These are phyloP conservation scores for Xyrichtys novacula DNA, from an alignment of 2,797 vertebrate genomes.

Conservation along the genomic window DNA sequence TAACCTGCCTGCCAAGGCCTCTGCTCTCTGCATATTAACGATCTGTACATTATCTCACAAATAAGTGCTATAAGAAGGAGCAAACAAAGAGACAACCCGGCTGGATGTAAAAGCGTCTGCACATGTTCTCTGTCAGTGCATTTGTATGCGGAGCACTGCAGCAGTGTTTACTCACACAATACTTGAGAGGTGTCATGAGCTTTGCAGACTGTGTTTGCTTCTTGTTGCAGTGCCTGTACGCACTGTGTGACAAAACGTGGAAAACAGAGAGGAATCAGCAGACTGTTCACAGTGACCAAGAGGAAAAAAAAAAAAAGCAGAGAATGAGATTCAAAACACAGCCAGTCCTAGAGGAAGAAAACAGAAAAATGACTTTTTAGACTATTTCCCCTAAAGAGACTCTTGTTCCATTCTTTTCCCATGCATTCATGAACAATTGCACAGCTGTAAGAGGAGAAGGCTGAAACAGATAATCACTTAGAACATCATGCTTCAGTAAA, in stretches of 20 bases:
- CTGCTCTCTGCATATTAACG: conserved; percentile 28
- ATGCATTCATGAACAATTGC: conserved; percentile 6
- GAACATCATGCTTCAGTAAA: background rate
- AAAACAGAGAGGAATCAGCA: conserved; percentile 29
- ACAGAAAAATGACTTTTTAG: background rate
- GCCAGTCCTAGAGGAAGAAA: background rate
- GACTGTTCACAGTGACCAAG: conserved; percentile 29
- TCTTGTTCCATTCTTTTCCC: background rate
- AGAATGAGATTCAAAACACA: background rate
- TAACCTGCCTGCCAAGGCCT: conserved; percentile 18
- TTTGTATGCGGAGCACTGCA: conserved; percentile 35
- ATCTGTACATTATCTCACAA: conserved; percentile 26
- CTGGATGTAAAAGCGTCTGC: background rate
- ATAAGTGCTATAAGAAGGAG: conserved; percentile 1
- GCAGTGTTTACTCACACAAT: conserved; percentile 57
- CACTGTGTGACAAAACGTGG: conserved; percentile 46
- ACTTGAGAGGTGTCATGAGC: conserved; percentile 50
- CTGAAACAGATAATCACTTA: background rate
- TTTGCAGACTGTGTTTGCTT: conserved; percentile 50
- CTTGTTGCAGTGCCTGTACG: conserved; percentile 27
- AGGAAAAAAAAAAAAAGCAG: conserved; percentile 3
- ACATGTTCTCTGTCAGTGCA: background rate
- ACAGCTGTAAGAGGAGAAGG: background rate
- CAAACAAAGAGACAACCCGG: background rate
- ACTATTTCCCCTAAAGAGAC: background rate